These are phyloP conservation scores for Eretmochelys imbricata DNA, from an alignment of 2,113 vertebrate genomes.

Conservation along the genomic window DNA sequence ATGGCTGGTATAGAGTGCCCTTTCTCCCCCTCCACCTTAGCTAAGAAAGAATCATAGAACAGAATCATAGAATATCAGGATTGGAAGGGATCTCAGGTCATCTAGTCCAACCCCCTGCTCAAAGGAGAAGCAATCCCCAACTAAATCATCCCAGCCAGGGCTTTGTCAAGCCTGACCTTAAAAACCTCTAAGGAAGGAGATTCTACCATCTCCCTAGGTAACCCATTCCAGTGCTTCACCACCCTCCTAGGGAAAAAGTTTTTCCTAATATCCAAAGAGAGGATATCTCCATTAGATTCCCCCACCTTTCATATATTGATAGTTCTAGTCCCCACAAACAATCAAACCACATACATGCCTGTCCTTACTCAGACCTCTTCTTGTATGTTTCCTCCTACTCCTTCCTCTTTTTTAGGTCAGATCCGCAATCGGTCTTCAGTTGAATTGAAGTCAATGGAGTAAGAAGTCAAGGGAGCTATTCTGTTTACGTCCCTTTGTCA, in stretches of 20 bases:
- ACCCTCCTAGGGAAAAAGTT: no score
- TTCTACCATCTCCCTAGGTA: no score
- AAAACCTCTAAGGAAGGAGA: no score
- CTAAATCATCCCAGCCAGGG: no score
- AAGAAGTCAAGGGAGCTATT: not conserved
- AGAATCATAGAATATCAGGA: no score
- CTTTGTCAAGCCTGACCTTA: no score
- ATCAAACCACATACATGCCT: not conserved
- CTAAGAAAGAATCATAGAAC: not conserved
- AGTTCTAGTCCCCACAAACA: not conserved
- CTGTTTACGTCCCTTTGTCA: not conserved
- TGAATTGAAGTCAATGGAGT: no score
- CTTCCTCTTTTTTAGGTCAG: not conserved
- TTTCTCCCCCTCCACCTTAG: not conserved
- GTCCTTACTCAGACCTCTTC: not conserved
- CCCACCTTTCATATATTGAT: not conserved
- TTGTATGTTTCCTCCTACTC: not conserved
- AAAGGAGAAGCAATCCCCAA: no score
- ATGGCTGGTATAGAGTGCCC: not conserved
- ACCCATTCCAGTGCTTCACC: no score
- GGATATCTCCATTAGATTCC: not conserved
- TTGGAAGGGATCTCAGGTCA: no score
- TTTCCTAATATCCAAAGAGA: not conserved
- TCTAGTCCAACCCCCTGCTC: no score
- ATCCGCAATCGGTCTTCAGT: not conserved